A percentile compares a stretch with the other conserved stretches of the same genome.
phyloP scores from a whole-genome alignment of 1,140 invertebrate species.

The Lordiphosa clarofinis region DNA sequence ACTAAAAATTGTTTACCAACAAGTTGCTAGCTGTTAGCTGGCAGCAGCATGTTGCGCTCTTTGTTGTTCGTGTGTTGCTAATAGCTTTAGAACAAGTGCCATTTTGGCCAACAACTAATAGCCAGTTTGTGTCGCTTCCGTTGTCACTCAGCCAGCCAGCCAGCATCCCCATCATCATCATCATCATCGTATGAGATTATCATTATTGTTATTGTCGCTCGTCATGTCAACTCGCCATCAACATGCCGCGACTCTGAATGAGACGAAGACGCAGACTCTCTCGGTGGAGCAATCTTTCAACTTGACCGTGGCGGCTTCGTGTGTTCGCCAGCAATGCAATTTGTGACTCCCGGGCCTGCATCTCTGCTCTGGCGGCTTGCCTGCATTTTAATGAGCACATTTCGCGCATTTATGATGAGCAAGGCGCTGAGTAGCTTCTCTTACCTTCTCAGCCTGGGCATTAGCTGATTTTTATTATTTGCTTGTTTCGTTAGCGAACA shows the following conservation, averaged over 20 bases:
- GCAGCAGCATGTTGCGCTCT: slow-evolving; percentile 34
- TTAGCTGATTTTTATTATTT: slow-evolving; percentile 75
- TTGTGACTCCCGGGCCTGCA: slow-evolving; percentile 52
- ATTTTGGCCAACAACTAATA: slow-evolving; percentile 76
- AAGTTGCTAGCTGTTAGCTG: slow-evolving; percentile 39
- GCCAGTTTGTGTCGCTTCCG: slow-evolving; percentile 76
- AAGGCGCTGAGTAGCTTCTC: slow-evolving; percentile 7
- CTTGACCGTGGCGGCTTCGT: slow-evolving; percentile 50
- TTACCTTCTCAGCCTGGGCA: slow-evolving; percentile 21
- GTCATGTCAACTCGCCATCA: slow-evolving; percentile 77
- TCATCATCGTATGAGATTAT: slow-evolving; percentile 63
- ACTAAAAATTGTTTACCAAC: slow-evolving; percentile 72
- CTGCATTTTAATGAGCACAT: slow-evolving; percentile 77
- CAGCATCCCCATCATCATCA: slow-evolving; percentile 32
- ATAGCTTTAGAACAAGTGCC: slow-evolving; percentile 76
- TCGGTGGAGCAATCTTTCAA: slow-evolving; percentile 67
- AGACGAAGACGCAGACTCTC: slow-evolving; percentile 21
- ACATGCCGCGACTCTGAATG: slow-evolving; percentile 46
- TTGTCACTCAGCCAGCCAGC: slow-evolving; percentile 50
- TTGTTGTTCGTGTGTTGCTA: slow-evolving; percentile 61
- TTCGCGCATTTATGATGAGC: slow-evolving; percentile 74
- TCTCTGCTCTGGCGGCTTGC: slow-evolving; percentile 23
- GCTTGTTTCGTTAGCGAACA: slow-evolving; percentile 68
- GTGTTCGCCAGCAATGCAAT: slow-evolving; percentile 70
- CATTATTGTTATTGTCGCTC: slow-evolving; percentile 78